Percentiles rank a stretch among this genome's conserved stretches.
Evolutionary conservation across 2,113 vertebrate species (phyloP).

Genomic region (Monarcha castaneiventris): DNA sequence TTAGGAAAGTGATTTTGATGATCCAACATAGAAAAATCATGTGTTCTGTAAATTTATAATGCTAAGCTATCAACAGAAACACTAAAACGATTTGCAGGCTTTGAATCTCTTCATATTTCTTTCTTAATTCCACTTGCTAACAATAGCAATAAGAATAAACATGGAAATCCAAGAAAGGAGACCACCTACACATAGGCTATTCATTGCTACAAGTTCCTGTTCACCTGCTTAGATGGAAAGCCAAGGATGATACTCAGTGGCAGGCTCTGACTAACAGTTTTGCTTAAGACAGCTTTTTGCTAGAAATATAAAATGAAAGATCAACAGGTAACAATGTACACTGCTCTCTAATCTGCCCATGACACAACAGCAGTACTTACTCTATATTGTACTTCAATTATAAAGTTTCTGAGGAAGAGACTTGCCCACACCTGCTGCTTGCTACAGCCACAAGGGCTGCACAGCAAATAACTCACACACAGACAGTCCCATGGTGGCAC

Average conservation of each 20-base stretch:
- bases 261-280: background rate
- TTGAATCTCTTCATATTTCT: background rate
- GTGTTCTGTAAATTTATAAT: background rate
- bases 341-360: background rate
- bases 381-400: background rate
- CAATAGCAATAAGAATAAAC: constrained; percentile 20
- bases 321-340: background rate
- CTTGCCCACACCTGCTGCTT: background rate
- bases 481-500: background rate
- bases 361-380: background rate
- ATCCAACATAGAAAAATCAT: background rate
- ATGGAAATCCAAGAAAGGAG: constrained; percentile 10
- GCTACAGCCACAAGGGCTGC: background rate
- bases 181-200: background rate
- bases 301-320: background rate
- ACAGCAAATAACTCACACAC: background rate
- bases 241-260: background rate
- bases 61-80: background rate
- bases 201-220: constrained; percentile 29
- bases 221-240: constrained; percentile 2
- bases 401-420: background rate
- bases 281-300: background rate
- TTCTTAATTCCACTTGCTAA: constrained; percentile 18
- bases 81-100: background rate
- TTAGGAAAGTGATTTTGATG: background rate